Percentiles rank a stretch among this genome's conserved stretches.
Evolutionary conservation across 2,888 invertebrate species (phyloP).

Genomic region (Conomelus anceps): DNA sequence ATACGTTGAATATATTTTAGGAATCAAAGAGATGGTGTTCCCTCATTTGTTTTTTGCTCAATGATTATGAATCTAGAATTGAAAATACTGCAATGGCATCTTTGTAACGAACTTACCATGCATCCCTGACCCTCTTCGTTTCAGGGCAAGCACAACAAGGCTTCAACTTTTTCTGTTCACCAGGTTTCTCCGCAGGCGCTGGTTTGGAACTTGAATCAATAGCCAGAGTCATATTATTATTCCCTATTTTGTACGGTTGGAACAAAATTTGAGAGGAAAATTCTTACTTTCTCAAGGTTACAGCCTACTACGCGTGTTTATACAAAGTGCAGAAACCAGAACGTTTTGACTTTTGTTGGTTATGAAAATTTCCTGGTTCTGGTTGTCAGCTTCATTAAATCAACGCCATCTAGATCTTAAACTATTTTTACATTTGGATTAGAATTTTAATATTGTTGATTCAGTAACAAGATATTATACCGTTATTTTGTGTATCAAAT

Average conservation of each 20-base stretch:
- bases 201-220: not conserved
- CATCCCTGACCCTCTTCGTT: conserved; percentile 82
- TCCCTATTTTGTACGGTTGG: not conserved
- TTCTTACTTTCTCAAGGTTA: not conserved
- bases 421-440: no score
- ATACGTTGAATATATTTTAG: no score
- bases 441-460: no score
- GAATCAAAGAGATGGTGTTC: no score
- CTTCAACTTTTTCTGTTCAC: conserved; percentile 66
- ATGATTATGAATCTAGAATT: no score
- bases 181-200: not conserved
- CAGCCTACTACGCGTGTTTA: not conserved
- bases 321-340: no score
- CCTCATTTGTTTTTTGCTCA: no score
- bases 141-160: conserved; percentile 97
- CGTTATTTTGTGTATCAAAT: no score
- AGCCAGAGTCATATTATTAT: not conserved
- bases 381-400: no score
- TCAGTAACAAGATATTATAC: no score
- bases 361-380: not conserved
- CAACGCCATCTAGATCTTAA: no score
- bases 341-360: not conserved
- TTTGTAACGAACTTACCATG: conserved; percentile 59
- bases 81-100: not conserved
- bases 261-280: not conserved